Evolutionary conservation across 2,113 vertebrate species (phyloP), one percentile per base, ranked within the genome.

Genomic region (Melanocharis versteri): DNA sequence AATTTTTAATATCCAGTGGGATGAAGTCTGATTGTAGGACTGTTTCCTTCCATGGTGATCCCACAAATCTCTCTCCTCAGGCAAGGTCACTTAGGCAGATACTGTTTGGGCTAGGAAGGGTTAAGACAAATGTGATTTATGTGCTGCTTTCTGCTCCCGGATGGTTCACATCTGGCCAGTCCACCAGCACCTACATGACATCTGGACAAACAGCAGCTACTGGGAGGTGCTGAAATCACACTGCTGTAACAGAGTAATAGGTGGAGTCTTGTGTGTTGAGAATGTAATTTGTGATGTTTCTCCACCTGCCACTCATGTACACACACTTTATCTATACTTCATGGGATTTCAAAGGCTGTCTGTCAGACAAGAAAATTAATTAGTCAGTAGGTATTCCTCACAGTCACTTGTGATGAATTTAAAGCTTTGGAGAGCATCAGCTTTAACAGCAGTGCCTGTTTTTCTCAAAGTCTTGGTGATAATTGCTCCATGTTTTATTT

Each of bases 311-410:
- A 78, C n/a, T 93, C 72, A 54, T 3, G 0, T 64, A 37, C 56
- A 50, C 30, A 58, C 73, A 58, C 14, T 73, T 73, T 78, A 66
- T 53, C 88, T 75, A 8, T 14, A 81, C 75, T 69, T 80, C 15
- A 50, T 61, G 64, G 60, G 51, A 83, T 71, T 81, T 96, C 89
- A 89, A 79, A 92, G 45, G 57, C 51, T 86, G 54, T 87, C 60
- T 44, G 14, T 80, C 89, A 86, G 86, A 76, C 57, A 85, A 94
- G 40, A 86, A 94, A 83, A 88, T 90, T 60, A 94, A 85, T 83
- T 95, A 80, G 44, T 48, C 76, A 47, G 9, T 69, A 56, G 31
- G 7, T 62, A 90, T 72, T 89, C 48, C 48, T 83, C 75, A 76
- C 44, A 80, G 57, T 64, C 57, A 85, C 44, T 88, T 51, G 28